Base-by-base conservation (phyloP, 2,888 invertebrate genomes). In the Caenorhabditis panamensis region DNA sequence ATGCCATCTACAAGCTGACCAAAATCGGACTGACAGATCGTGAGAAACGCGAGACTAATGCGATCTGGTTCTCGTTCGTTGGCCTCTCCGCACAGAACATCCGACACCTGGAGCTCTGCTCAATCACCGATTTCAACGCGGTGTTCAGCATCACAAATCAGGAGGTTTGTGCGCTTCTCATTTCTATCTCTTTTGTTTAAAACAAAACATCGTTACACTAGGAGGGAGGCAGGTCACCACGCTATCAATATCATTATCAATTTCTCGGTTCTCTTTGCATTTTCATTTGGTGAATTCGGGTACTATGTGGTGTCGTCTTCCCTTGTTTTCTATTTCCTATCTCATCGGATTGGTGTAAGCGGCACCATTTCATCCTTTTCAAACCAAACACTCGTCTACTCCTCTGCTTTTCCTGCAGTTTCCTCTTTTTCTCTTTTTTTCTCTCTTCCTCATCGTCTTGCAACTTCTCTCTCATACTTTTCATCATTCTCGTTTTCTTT, bases 91-190 rank as follows among this genome's bases (percentile, higher is more conserved):
- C 83, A 18, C 73, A 81, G 31, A 83, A 84, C 66, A 84, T 83
- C 56, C 77, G 84, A 5, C 83, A 84, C 72, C 64, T 84, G 31
- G 83, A 84, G 58, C 44, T 83, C 8, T 82, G 82, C 67, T 82
- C 82, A 13, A 73, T 83, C 53, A 71, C 77, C 22, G 83, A 82
- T 51, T 64, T 84, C 62, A 68, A 77, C 54, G 47, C 79, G 22
- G 67, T 84, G 58, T 62, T 84, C 41, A 59, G 53, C 22, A 66
- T 73, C 41, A 61, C 82, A 47, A 62, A 82, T 16, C 76, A 72
- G 47, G 84, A 84, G 83, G 84, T 83, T 37, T 59, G 75, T 53
- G 61, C 41, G 22, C 41, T 37, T 59, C 20, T 26, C 54, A 16
- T 53, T 59, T 22, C 47, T 47, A 47, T 47, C 47, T 63, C 51